Conservation (phyloP, 1,140 invertebrate genomes). For the Cotesia typhae region DNA sequence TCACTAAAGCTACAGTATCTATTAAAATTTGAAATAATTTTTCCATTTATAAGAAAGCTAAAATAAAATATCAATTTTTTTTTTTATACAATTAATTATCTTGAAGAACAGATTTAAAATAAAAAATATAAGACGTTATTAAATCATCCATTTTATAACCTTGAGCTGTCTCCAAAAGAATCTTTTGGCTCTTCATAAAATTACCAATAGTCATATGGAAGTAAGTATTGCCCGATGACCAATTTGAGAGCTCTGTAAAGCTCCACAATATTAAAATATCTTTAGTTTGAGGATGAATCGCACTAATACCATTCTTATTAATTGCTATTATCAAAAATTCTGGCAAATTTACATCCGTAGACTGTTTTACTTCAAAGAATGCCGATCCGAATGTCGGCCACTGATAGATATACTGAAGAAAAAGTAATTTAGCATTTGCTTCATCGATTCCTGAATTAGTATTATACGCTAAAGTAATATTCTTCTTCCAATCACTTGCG, state of each 20-base stretch:
- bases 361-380: conserved; percentile 94
- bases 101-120: conserved; percentile 52
- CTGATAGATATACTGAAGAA: conserved; percentile 82
- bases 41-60: too few species aligned
- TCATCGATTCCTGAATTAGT: conserved; percentile 70
- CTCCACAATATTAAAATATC: conserved; percentile 84
- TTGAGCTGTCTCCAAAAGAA: conserved; percentile 90
- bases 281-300: conserved; percentile 88
- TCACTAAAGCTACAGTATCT: too few species aligned
- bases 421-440: conserved; percentile 84
- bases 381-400: conserved; percentile 94
- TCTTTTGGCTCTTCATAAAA: conserved; percentile 83
- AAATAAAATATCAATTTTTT: background rate
- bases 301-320: conserved; percentile 88
- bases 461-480: conserved; percentile 74
- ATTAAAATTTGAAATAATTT: too few species aligned
- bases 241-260: conserved; percentile 89
- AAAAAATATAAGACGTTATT: conserved; percentile 86
- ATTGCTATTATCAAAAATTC: conserved; percentile 90
- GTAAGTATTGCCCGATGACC: conserved; percentile 93
- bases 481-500: conserved; percentile 84
- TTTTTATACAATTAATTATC: background rate
- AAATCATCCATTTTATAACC: conserved; percentile 98
- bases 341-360: conserved; percentile 83
- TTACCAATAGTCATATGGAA: conserved; percentile 95